Evolutionary conservation across 2,113 vertebrate species (phyloP), one percentile per base, ranked within the genome.

Genomic region (Miniopterus natalensis): DNA sequence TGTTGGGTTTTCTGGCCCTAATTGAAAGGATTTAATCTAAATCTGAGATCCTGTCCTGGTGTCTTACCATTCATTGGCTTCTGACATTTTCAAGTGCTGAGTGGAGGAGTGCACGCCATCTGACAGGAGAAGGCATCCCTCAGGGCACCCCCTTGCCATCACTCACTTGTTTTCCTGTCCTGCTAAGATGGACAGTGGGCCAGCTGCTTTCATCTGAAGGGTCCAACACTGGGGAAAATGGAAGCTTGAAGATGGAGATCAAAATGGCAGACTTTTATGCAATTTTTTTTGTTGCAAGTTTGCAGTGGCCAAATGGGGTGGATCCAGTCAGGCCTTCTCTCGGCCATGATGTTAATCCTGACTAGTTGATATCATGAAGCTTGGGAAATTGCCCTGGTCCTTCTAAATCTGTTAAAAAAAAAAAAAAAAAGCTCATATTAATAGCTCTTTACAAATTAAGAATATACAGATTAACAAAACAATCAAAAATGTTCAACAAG

Each of bases 221-320:
- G n/a, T 15, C 51, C 0, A 12, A n/a, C 57, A 2, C 25, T 1
- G 0, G 57, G 14, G 12, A 3, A 0, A 5, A 0, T 0, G 1
- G 3, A 47, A 49, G 25, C 79, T 10, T 7, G 9, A 47, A 49
- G 81, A 9, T 1, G 11, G 71, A 2, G 0, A n/a, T n/a, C 20
- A 81, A 23, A 47, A 9, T 1, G 49, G 47, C 66, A 21, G 2
- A 7, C 11, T 27, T 25, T 0, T 6, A 1, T 2, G 4, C 8
- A 3, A 1, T 36, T 5, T 2, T 45, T 51, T 2, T 55, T 25
- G 47, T 18, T 36, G 20, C 40, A 3, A 12, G 49, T 84, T 31
- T 65, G 49, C 27, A 6, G 31, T 25, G 55, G 90, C 89, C 51
- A 0, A 0, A 4, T 9, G 5, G 23, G 29, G 63, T 18, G 9